Conservation (phyloP, 1,140 invertebrate genomes). For the Diachasma alloeum region DNA sequence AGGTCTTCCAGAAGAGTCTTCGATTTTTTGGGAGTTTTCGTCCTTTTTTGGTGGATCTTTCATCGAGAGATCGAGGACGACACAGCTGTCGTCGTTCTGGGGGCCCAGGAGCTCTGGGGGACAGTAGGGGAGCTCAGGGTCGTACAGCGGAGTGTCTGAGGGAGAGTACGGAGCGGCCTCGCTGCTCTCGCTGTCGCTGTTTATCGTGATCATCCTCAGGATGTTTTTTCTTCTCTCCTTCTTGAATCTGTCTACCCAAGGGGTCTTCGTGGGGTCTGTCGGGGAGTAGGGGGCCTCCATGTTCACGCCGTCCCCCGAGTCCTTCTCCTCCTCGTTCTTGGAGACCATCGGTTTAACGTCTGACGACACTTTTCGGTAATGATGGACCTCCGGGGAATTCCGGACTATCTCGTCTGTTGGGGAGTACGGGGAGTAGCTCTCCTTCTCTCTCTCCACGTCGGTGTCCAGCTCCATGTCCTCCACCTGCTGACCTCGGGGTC, state of each 20-base stretch:
- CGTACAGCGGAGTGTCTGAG: slow-evolving; percentile 39
- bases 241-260: not conserved
- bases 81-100: not conserved
- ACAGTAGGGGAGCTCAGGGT: slow-evolving; percentile 30
- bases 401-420: slow-evolving; percentile 43
- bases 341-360: not conserved
- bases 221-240: not conserved
- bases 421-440: slow-evolving; percentile 49
- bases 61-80: not conserved
- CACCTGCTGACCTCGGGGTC: slow-evolving; percentile 22
- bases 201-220: not conserved
- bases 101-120: slow-evolving; percentile 1
- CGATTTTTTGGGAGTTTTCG: not conserved
- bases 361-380: not conserved
- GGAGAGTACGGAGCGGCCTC: slow-evolving; percentile 48
- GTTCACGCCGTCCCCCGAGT: not conserved
- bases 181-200: not conserved
- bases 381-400: not conserved
- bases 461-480: slow-evolving; percentile 63
- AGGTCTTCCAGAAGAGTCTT: not conserved
- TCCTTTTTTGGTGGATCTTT: not conserved
- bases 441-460: slow-evolving; percentile 55
- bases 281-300: slow-evolving; percentile 42
- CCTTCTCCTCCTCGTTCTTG: not conserved
- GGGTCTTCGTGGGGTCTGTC: slow-evolving; percentile 28